phyloP scores from a whole-genome alignment of 2,797 vertebrate species.

The Dendrocincla tyrannina region DNA sequence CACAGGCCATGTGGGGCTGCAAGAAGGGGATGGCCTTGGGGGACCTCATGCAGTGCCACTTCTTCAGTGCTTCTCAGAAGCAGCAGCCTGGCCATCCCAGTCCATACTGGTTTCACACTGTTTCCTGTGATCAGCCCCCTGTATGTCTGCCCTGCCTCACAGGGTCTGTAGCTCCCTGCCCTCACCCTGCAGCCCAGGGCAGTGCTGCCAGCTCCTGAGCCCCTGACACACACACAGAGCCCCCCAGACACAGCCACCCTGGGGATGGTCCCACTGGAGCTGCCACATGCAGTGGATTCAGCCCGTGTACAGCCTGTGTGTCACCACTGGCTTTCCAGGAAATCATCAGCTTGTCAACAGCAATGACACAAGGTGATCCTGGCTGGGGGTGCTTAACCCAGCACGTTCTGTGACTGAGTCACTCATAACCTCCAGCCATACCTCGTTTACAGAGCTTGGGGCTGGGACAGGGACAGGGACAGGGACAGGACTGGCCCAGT shows the following conservation, averaged over 20 bases:
- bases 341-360: not conserved
- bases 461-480: not conserved
- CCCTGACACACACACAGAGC: not conserved
- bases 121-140: fast-evolving
- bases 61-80: not conserved
- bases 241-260: fast-evolving
- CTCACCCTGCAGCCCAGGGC: not conserved
- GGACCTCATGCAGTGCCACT: not conserved
- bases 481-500: not conserved
- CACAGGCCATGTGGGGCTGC: not conserved
- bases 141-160: fast-evolving
- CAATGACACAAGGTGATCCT: not conserved
- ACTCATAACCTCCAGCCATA: not conserved
- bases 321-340: not conserved
- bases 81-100: not conserved
- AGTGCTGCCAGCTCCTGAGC: not conserved
- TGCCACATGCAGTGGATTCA: fast-evolving
- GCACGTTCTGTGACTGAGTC: not conserved
- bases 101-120: fast-evolving
- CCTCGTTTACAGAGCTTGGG: not conserved
- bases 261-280: not conserved
- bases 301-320: not conserved
- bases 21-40: not conserved
- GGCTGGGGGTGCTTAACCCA: not conserved
- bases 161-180: not conserved